phyloP scores from a whole-genome alignment of 2,888 invertebrate species.

The Fabriciana adippe region DNA sequence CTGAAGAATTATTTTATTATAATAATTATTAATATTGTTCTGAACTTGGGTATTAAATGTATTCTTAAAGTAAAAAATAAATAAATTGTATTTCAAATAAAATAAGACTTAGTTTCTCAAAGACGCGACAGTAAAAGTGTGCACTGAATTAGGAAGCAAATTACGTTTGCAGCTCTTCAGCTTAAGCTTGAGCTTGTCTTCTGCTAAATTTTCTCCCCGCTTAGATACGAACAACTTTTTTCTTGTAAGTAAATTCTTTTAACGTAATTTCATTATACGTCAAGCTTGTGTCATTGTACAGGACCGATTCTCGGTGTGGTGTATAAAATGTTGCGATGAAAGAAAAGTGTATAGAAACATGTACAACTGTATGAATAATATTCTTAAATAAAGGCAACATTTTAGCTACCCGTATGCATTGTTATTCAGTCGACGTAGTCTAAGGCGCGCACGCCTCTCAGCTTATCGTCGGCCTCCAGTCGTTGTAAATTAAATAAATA shows the following conservation, averaged over 20 bases:
- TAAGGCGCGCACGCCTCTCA: constrained; percentile 72
- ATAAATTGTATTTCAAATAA: constrained; percentile 24
- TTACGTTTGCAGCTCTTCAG: constrained; percentile 53
- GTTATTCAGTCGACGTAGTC: constrained; percentile 77
- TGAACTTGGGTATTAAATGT: too few species aligned
- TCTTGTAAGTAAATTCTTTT: constrained; percentile 49
- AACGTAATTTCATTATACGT: constrained; percentile 57
- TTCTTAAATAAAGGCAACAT: constrained; percentile 55
- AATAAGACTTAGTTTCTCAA: constrained; percentile 34
- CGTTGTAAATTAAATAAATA: constrained; percentile 82
- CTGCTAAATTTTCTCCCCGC: constrained; percentile 47
- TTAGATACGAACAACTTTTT: constrained; percentile 49
- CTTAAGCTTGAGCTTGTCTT: constrained; percentile 46
- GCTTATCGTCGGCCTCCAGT: constrained; percentile 79
- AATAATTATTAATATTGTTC: too few species aligned
- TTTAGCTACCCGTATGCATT: constrained; percentile 72
- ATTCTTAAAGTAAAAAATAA: too few species aligned
- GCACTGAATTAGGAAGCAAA: constrained; percentile 50
- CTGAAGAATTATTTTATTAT: too few species aligned
- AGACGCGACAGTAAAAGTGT: constrained; percentile 45
- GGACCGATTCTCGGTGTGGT: constrained; percentile 24
- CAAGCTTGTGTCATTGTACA: constrained; percentile 50
- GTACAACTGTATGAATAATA: constrained; percentile 51
- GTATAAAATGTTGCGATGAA: constrained; percentile 54
- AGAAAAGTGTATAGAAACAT: constrained; percentile 19